Percentiles rank a stretch among this genome's conserved stretches.
Evolutionary conservation across 2,113 vertebrate genomes (phyloP).

Genomic region (Nannobrachium achirus): DNA sequence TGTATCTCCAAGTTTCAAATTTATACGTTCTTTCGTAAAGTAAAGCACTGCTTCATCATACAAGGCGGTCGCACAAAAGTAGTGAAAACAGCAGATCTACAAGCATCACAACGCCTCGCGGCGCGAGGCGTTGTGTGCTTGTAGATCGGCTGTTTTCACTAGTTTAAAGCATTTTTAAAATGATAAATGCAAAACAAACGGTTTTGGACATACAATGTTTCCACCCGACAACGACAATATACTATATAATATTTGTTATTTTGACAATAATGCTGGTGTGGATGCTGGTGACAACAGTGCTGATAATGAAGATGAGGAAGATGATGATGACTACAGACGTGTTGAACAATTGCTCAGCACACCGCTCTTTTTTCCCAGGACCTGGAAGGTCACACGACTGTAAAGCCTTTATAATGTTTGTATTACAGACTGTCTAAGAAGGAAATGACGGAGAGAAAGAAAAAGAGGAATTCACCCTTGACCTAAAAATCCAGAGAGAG

Average conservation of each 20-base stretch:
- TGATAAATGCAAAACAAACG: too few species aligned
- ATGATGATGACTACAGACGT: conserved; percentile 54
- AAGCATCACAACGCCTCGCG: too few species aligned
- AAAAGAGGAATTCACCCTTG: conserved; percentile 59
- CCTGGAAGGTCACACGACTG: conserved; percentile 64
- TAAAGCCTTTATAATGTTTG: conserved; percentile 62
- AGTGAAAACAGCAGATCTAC: too few species aligned
- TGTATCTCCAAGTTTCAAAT: too few species aligned
- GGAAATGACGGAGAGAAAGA: conserved; percentile 66
- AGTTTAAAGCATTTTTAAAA: too few species aligned
- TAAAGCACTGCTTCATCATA: too few species aligned
- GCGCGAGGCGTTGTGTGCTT: too few species aligned
- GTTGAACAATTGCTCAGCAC: conserved; percentile 39
- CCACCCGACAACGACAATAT: too few species aligned
- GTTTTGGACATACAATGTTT: too few species aligned
- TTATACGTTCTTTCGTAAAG: too few species aligned
- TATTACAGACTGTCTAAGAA: conserved; percentile 67
- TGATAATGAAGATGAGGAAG: conserved; percentile 15
- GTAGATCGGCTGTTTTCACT: too few species aligned
- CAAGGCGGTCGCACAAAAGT: too few species aligned
- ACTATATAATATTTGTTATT: conserved; percentile 1
- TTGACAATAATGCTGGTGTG: conserved; percentile 1
- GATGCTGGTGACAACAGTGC: not conserved
- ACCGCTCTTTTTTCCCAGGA: conserved; percentile 66
- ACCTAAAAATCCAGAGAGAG: conserved; percentile 18